phyloP scores from a whole-genome alignment of 2,113 vertebrate species.

The Protomyctophum bolini region DNA sequence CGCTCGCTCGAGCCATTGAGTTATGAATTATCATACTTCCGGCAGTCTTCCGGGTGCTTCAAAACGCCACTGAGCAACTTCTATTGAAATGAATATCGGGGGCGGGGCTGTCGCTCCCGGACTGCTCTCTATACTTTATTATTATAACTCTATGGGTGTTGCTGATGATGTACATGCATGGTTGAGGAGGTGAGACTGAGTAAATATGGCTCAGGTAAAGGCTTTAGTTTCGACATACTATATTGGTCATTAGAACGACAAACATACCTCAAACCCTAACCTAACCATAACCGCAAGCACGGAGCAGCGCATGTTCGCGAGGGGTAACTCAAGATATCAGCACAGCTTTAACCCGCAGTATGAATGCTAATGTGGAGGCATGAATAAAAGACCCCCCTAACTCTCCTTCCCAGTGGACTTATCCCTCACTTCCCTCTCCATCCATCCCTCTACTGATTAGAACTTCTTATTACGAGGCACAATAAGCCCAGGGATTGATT shows the following conservation, averaged over 20 bases:
- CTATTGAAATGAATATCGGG: too few species aligned
- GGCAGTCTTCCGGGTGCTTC: too few species aligned
- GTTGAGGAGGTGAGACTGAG: not conserved
- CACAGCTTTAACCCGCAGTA: slow-evolving; percentile 31
- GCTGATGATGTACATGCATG: not conserved
- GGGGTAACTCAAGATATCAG: not conserved
- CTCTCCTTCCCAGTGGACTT: slow-evolving; percentile 40
- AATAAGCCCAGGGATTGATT: slow-evolving; percentile 43
- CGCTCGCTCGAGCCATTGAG: too few species aligned
- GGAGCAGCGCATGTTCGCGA: too few species aligned
- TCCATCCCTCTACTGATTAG: slow-evolving; percentile 27
- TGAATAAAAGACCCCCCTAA: not conserved
- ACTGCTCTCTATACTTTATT: too few species aligned
- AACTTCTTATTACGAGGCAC: slow-evolving; percentile 44
- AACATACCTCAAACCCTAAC: too few species aligned
- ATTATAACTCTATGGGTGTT: not conserved
- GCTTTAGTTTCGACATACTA: not conserved
- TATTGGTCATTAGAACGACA: not conserved
- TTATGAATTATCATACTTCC: too few species aligned
- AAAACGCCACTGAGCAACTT: too few species aligned
- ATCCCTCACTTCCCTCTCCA: slow-evolving; percentile 26
- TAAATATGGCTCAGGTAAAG: not conserved
- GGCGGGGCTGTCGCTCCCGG: too few species aligned
- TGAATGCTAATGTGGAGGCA: slow-evolving; percentile 61
- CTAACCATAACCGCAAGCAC: too few species aligned